Conservation (phyloP, 2,797 vertebrate genomes). For the Platalea minor region DNA sequence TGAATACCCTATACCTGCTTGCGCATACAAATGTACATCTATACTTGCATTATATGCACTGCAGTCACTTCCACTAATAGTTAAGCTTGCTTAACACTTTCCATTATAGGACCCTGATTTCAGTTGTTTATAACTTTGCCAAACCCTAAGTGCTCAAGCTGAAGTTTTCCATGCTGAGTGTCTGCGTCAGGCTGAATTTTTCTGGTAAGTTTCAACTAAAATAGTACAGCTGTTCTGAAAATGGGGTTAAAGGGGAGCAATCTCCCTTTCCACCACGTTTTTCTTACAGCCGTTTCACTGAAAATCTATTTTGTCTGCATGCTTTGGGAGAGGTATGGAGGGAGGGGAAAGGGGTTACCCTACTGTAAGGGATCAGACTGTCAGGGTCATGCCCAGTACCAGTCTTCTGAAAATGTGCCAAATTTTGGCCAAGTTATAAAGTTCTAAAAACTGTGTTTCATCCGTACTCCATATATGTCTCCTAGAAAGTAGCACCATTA, state of each 20-base stretch:
- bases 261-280: not conserved
- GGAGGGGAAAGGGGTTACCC: not conserved
- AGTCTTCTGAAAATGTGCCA: not conserved
- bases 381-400: not conserved
- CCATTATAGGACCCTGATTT: not conserved
- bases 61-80: not conserved
- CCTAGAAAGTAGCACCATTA: not conserved
- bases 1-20: not conserved
- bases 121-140: not conserved
- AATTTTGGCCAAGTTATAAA: not conserved
- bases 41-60: not conserved
- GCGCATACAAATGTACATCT: not conserved
- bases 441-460: not conserved
- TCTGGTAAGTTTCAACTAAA: not conserved
- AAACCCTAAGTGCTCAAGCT: not conserved
- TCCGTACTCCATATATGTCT: not conserved
- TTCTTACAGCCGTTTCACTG: not conserved
- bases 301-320: not conserved
- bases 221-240: not conserved
- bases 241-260: not conserved
- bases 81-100: not conserved
- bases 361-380: not conserved
- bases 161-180: not conserved
- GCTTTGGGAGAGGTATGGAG: not conserved
- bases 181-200: not conserved